Conservation (phyloP, 2,797 vertebrate genomes). For the Sandelia bainsii region DNA sequence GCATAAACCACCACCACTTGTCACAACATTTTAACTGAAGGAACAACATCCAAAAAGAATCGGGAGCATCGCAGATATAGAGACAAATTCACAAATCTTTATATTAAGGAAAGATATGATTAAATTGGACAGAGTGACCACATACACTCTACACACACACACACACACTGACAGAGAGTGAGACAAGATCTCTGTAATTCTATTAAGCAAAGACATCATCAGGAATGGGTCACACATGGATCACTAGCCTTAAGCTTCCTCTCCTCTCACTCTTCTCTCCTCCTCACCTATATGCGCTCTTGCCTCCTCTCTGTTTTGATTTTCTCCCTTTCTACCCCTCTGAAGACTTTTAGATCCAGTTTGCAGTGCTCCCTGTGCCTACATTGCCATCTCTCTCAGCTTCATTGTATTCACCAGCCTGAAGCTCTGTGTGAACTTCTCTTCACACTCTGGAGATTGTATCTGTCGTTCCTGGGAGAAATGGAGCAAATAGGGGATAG, state of each 20-base stretch:
- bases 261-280: conserved; percentile 17
- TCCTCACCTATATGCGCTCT: conserved; percentile 19
- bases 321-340: conserved; percentile 33
- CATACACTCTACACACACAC: conserved; percentile 9
- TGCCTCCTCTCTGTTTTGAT: conserved; percentile 27
- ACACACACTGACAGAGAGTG: conserved; percentile 10
- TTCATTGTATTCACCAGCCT: conserved; percentile 65
- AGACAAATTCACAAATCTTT: conserved; percentile 14
- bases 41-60: conserved; percentile 12
- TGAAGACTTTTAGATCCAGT: conserved; percentile 78
- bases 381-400: conserved; percentile 51
- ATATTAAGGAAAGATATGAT: conserved; percentile 16
- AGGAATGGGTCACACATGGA: conserved; percentile 58
- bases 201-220: conserved; percentile 63
- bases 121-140: conserved; percentile 12
- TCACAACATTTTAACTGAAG: conserved; percentile 31
- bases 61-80: not conserved
- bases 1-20: conserved; percentile 38
- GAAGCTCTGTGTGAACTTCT: conserved; percentile 79
- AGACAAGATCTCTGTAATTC: conserved; percentile 66
- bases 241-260: conserved; percentile 52
- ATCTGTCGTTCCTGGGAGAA: conserved; percentile 62
- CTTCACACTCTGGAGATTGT: conserved; percentile 77
- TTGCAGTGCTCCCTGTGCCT: conserved; percentile 63
- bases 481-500: conserved; percentile 64